Evolutionary conservation across 2,888 invertebrate species (phyloP), one percentile per base, ranked within the genome.

Genomic region (Germaria angustata): DNA sequence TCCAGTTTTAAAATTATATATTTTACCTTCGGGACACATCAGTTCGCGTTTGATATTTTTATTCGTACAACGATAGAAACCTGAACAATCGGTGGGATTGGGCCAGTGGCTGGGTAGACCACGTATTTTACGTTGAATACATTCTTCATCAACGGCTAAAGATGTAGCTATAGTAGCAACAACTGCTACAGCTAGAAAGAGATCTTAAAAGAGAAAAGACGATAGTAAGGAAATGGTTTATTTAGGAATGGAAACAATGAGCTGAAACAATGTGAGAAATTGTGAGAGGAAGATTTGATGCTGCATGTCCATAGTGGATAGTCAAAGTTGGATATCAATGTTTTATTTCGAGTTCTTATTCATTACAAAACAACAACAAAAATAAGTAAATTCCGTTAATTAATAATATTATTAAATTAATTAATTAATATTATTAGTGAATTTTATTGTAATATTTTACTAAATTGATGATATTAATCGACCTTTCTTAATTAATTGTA

Each of bases 61-160:
- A n/a, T 80, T 75, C 7, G 86, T 85, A 76, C 89, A 89, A 15
- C 88, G 89, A 75, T 88, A 89, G 51, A 88, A 89, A 63, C 85
- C 85, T 34, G 86, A 79, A 32, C 89, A 89, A 51, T 85, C 85
- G 1, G 78, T 53, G 11, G 89, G 89, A 83, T 89, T 87, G 0
- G 89, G 86, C 88, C 87, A 89, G 24, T 89, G 89, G 1, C 84
- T 22, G 3, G 87, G n/a, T 13, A 88, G 73, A 2, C 86, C 86
- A 2, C 85, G 86, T 9, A 86, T 20, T 55, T 86, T 86, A 32
- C 89, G 88, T 32, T 88, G 86, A n/a, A 88, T 78, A 66, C 89
- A 89, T 81, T 88, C 89, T 46, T 87, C 86, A 85, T 89, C 89
- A 63, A 86, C 87, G 34, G 88, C 88, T 55, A 76, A 80, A 72